These are phyloP conservation scores for Coelopa pilipes DNA, from an alignment of 2,888 invertebrate genomes.

Conservation along the genomic window DNA sequence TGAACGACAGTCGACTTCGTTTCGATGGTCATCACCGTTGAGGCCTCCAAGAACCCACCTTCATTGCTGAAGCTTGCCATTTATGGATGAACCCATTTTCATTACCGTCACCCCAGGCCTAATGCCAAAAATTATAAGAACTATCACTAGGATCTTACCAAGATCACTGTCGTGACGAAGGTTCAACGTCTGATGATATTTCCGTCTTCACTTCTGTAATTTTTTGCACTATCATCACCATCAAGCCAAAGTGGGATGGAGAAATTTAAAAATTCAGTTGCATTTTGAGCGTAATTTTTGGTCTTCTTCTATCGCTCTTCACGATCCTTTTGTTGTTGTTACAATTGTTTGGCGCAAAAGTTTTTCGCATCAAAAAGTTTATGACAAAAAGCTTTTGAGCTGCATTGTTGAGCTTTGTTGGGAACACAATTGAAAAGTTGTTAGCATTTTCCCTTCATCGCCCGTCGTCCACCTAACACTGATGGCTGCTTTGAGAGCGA, in stretches of 20 bases:
- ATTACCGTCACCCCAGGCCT: too few relatives aligned
- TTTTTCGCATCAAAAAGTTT: conserved; percentile 31
- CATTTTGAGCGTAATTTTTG: background rate
- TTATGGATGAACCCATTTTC: too few relatives aligned
- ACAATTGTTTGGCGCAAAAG: conserved; percentile 23
- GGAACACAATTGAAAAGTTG: conserved; percentile 40
- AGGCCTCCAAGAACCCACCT: too few relatives aligned
- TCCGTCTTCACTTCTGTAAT: too few relatives aligned
- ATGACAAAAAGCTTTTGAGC: conserved; percentile 13
- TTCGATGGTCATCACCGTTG: too few relatives aligned
- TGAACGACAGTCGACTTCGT: too few relatives aligned
- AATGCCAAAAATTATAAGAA: background rate
- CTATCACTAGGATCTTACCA: background rate
- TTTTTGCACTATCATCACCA: too few relatives aligned
- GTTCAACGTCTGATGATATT: too few relatives aligned
- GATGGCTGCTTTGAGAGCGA: background rate
- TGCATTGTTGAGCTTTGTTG: conserved; percentile 38
- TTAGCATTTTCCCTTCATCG: conserved; percentile 3
- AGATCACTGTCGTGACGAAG: too few relatives aligned
- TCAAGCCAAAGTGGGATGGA: too few relatives aligned
- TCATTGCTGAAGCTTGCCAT: too few relatives aligned
- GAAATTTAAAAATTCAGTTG: background rate
- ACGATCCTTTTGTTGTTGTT: background rate
- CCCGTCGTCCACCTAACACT: conserved; percentile 2
- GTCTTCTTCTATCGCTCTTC: background rate